Evolutionary conservation across 2,888 invertebrate genomes (phyloP).

Genomic region (Acrobasis suavella): DNA sequence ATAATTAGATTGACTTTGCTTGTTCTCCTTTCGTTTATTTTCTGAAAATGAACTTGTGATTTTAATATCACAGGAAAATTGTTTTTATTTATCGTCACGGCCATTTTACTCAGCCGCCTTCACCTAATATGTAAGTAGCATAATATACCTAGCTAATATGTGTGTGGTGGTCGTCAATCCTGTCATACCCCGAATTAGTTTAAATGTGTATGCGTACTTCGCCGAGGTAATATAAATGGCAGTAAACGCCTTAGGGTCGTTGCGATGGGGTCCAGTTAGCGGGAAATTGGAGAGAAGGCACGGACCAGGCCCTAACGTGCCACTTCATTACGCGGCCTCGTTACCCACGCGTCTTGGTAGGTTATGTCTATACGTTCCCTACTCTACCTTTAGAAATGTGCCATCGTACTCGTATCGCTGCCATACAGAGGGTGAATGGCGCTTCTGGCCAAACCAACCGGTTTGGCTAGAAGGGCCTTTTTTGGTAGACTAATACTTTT

Average conservation of each 20-base stretch:
- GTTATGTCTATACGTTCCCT: constrained; percentile 39
- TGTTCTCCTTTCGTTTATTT: constrained; percentile 67
- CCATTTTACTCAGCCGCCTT: constrained; percentile 1
- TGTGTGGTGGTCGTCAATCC: constrained; percentile 27
- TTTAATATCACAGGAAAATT: constrained; percentile 49
- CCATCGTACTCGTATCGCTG: constrained; percentile 1
- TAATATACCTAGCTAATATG: not conserved
- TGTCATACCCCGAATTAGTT: constrained; percentile 37
- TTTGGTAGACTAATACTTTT: not conserved
- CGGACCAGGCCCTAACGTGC: constrained; percentile 63
- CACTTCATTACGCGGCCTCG: constrained; percentile 71
- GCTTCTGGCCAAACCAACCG: too few relatives aligned
- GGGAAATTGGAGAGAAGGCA: constrained; percentile 65
- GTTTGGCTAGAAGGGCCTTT: not conserved
- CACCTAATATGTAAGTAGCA: too few relatives aligned
- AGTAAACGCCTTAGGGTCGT: constrained; percentile 58
- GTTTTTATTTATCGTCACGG: constrained; percentile 35
- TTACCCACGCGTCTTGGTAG: constrained; percentile 51
- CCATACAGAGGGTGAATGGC: too few relatives aligned
- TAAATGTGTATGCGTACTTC: constrained; percentile 37
- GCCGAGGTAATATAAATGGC: constrained; percentile 42
- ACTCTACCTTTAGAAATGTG: not conserved
- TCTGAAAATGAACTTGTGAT: constrained; percentile 59
- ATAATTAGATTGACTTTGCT: constrained; percentile 69
- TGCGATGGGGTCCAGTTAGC: constrained; percentile 65